phyloP scores from a whole-genome alignment of 1,140 invertebrate genomes.

The Chionoecetes opilio region DNA sequence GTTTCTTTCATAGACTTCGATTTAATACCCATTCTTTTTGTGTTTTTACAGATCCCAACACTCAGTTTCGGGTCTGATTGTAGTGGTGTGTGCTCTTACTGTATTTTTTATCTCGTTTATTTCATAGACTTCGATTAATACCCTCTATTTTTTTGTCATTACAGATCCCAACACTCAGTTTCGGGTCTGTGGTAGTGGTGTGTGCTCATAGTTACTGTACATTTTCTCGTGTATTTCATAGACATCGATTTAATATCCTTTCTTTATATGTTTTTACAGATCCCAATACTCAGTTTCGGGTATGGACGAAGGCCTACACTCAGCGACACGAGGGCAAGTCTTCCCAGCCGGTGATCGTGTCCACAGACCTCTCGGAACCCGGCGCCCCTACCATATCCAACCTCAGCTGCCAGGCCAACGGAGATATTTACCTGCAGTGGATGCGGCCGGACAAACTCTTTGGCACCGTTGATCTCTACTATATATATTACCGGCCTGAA shows the following conservation, averaged over 20 bases:
- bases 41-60: too few relatives aligned
- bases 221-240: not conserved
- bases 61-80: too few relatives aligned
- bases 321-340: constrained; percentile 89
- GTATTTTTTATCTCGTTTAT: too few relatives aligned
- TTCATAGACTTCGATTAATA: too few relatives aligned
- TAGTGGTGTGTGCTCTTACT: too few relatives aligned
- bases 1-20: too few relatives aligned
- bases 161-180: too few relatives aligned
- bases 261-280: constrained; percentile 85
- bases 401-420: constrained; percentile 90
- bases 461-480: constrained; percentile 81
- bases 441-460: constrained; percentile 89
- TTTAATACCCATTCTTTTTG: too few relatives aligned
- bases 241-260: not conserved
- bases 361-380: constrained; percentile 92
- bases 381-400: constrained; percentile 91
- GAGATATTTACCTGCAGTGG: constrained; percentile 92
- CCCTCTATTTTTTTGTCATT: too few relatives aligned
- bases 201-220: too few relatives aligned
- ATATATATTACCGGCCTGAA: constrained; percentile 80
- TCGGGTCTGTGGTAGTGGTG: too few relatives aligned
- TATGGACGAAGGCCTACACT: constrained; percentile 93
- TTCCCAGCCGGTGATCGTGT: constrained; percentile 89
- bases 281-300: constrained; percentile 92